phyloP scores from a whole-genome alignment of 92 coral and sea anemone genomes.

The Actinostola sp. region DNA sequence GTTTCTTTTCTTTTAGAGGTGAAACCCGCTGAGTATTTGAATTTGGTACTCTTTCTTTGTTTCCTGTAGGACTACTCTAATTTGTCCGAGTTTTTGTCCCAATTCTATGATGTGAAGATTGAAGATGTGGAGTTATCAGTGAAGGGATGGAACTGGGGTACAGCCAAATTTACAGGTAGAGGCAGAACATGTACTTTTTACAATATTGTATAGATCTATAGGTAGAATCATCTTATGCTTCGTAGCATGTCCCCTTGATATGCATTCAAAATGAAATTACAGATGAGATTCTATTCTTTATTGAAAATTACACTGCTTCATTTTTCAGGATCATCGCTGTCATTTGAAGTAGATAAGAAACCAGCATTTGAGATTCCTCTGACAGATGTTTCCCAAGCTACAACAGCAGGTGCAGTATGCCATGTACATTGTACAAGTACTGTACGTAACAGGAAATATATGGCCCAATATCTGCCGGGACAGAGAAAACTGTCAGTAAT shows the following conservation, averaged over 20 bases:
- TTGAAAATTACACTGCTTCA: no score
- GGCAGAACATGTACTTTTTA: not conserved
- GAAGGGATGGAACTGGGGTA: constrained; percentile 99
- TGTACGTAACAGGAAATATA: no score
- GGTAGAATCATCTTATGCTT: no score
- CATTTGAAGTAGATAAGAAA: constrained; percentile 96
- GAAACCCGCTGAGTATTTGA: not conserved
- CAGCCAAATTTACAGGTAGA: constrained; percentile 87
- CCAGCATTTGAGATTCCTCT: constrained; percentile 98
- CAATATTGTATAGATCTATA: no score
- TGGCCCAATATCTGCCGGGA: no score
- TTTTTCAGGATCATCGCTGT: constrained; percentile 87
- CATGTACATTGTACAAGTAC: no score
- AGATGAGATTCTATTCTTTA: no score
- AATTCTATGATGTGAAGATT: constrained; percentile 69
- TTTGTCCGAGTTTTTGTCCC: constrained; percentile 77
- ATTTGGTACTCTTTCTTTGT: constrained; percentile 1
- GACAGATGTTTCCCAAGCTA: constrained; percentile 96
- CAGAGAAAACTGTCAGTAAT: no score
- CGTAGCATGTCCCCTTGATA: no score
- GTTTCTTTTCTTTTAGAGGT: no score
- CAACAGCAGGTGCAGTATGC: constrained; percentile 81
- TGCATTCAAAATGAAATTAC: no score
- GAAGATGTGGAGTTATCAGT: constrained; percentile 95
- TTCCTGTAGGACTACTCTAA: constrained; percentile 79